Base-by-base conservation (phyloP, 2,797 vertebrate genomes). In the Buceros bicornis region DNA sequence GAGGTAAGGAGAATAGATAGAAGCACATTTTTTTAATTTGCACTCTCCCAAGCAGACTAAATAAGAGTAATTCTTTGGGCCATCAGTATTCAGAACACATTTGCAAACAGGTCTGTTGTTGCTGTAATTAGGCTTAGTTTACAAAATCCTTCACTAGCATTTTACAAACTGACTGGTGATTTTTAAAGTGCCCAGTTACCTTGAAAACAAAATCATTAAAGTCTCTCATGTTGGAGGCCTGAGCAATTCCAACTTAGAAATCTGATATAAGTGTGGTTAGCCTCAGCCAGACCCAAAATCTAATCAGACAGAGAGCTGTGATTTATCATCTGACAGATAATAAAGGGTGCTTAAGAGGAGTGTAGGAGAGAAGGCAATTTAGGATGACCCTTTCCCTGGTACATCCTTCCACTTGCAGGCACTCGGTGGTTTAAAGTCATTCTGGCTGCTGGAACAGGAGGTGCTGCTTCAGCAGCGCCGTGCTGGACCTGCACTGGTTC, bases 91-190 rank as follows among this genome's bases (percentile, higher is more conserved):
- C 89, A 47, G 66, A 77, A 57, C 82, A 42, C 67, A 64, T 33
- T 64, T 89, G 50, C 72, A 83, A 79, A 54, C 76, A 91, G 51
- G 37, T 72, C 84, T 88, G 47, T 85, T 78, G 74, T 82, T 64
- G 50, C 53, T 83, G 65, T 78, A 93, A 94, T 92, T 95, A 95
- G 60, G 37, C 58, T 89, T 81, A 56, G 91, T 91, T 95, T 92
- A 87, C 89, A 88, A 77, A 93, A 72, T 43, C 82, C 47, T 92
- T 94, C 92, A 81, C 79, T 33, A 89, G 76, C 33, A 8, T 74
- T 96, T 94, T 91, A 81, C 72, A 89, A 51, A 86, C 62, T 89
- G 70, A n/a, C 45, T 92, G 79, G 78, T 85, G 76, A 87, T 89
- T 91, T 82, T 91, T 87, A 26, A 89, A 77, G 77, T 54, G 61